Base-by-base conservation (phyloP, 2,797 vertebrate species). In the Enteromius unitaeniatus region DNA sequence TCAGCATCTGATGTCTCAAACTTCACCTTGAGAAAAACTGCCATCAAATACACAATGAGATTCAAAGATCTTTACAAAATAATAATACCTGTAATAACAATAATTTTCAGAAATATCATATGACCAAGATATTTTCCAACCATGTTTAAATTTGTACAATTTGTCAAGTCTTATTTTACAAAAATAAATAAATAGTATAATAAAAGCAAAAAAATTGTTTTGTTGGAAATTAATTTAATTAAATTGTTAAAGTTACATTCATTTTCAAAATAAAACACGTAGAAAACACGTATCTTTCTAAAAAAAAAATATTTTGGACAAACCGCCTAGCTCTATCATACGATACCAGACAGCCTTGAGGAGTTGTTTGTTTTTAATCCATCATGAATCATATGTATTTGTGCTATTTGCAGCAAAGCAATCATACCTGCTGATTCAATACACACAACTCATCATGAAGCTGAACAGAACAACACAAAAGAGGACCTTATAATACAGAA, bases 401-500 rank as follows among this genome's bases (percentile, higher is more conserved):
- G 10, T 51, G 21, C 58, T 64, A 31, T 64, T 47, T 65, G n/a
- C 31, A 31, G 45, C 23, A 75, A 64, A 53, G 21, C 31, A 65
- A 37, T 74, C 42, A 74, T 34, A 51, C 60, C 70, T 51, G 58
- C 70, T 65, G 45, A 51, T 49, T 82, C 58, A 74, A 65, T 82
- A 14, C 17, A 53, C 70, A 75, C 60, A 78, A 49, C 62, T 67
- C 45, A 31, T 40, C 78, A 55, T 11, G 8, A 55, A 76, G 34
- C n/a, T 68, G 81, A 74, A 68, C 45, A 69, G 34, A 70, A 81
- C n/a, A 75, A n/a, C 42, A 68, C 4, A 45, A 28, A 3, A 42
- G 23, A 40, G 3, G 19, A 51, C 14, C n/a, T 64, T 64, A 45
- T 45, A 51, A 51, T 74, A 65, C 21, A 17, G 1, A 45, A 34